Conservation (phyloP, 2,113 vertebrate genomes). For the Otocyon megalotis region DNA sequence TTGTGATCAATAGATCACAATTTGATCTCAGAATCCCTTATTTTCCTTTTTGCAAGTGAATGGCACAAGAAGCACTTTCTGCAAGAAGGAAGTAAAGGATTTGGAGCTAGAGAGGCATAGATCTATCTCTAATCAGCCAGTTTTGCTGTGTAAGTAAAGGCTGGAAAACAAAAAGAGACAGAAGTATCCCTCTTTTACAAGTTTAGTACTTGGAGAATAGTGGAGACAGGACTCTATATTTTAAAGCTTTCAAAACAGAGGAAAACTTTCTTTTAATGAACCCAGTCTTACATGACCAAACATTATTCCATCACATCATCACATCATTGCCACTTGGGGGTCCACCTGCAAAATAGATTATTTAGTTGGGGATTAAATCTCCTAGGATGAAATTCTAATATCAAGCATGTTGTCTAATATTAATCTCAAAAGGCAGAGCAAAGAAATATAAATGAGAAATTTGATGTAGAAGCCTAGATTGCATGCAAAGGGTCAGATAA, state of each 20-base stretch:
- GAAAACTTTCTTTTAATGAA: neutral
- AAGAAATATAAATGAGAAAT: neutral
- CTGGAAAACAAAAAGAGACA: neutral
- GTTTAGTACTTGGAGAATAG: neutral
- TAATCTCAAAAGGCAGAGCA: neutral
- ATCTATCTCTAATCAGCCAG: slow-evolving; percentile 63
- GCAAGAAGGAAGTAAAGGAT: slow-evolving; percentile 57
- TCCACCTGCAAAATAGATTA: slow-evolving; percentile 22
- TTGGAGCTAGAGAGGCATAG: slow-evolving; percentile 57
- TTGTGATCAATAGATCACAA: slow-evolving; percentile 82
- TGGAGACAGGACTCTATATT: slow-evolving; percentile 23
- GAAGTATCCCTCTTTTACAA: neutral
- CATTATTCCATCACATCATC: slow-evolving; percentile 33
- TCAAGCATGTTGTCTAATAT: neutral
- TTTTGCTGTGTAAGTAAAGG: slow-evolving; percentile 56
- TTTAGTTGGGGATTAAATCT: slow-evolving; percentile 30
- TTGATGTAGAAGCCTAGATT: neutral
- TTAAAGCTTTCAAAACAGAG: slow-evolving; percentile 5
- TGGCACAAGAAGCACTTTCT: slow-evolving; percentile 54
- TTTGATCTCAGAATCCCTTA: slow-evolving; percentile 80
- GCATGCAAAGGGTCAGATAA: neutral
- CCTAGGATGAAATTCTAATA: neutral
- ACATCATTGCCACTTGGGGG: neutral
- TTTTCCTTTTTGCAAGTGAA: slow-evolving; percentile 76
- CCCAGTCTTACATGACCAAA: slow-evolving; percentile 21